Conservation (phyloP, 2,888 invertebrate genomes). For the Meiosimyza platycephala region DNA sequence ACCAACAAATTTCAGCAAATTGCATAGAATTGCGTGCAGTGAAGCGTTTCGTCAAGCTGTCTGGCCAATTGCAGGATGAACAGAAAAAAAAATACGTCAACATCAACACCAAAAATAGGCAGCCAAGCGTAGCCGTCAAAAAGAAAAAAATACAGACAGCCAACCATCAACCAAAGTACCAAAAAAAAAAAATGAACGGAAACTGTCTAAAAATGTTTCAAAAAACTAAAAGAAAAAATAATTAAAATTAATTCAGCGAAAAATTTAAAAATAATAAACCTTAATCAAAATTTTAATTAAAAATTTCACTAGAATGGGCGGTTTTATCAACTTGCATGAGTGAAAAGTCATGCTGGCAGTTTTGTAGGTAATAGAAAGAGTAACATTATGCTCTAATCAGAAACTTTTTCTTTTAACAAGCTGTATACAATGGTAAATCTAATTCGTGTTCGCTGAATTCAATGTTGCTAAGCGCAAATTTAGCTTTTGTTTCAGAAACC, state of each 20-base stretch:
- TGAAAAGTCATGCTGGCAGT: too few relatives aligned
- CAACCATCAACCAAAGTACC: constrained; percentile 24
- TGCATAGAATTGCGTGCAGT: constrained; percentile 33
- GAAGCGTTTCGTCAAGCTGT: constrained; percentile 34
- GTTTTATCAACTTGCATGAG: too few relatives aligned
- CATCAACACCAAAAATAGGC: constrained; percentile 18
- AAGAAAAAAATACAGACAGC: constrained; percentile 1
- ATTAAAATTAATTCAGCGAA: neutral
- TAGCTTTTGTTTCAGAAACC: too few relatives aligned
- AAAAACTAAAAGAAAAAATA: neutral
- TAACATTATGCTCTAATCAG: too few relatives aligned
- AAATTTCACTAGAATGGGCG: too few relatives aligned
- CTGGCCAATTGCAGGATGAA: constrained; percentile 34
- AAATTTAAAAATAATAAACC: too few relatives aligned
- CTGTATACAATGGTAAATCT: too few relatives aligned
- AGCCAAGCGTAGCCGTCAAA: constrained; percentile 34
- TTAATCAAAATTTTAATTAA: too few relatives aligned
- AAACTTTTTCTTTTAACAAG: too few relatives aligned
- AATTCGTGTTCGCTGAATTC: too few relatives aligned
- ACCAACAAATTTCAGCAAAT: constrained; percentile 29
- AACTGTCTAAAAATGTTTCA: neutral
- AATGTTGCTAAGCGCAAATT: too few relatives aligned
- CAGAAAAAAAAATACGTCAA: constrained; percentile 4
- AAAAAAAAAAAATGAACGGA: constrained; percentile 1
- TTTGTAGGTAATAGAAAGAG: too few relatives aligned